Base-by-base conservation (phyloP, 2,797 vertebrate genomes). In the Trichosurus vulpecula region DNA sequence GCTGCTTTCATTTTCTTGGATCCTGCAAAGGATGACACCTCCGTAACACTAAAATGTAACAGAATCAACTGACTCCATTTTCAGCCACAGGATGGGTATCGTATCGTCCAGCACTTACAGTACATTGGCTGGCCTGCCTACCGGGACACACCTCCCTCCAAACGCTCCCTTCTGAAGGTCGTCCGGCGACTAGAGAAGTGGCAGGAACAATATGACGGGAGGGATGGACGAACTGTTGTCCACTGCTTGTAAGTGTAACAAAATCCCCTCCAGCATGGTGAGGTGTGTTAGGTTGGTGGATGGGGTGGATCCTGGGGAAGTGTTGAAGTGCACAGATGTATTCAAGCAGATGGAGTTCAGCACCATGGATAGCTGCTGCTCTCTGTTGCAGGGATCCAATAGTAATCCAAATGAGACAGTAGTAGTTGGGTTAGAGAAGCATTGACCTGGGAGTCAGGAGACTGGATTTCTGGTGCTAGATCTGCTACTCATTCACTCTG, bases 101-200 rank as follows among this genome's bases (percentile, higher is more conserved):
- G 99, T 61, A 99, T 99, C 92, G 99, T 99, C 92, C 99, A 99
- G 98, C 99, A 99, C 97, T 99, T 99, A 97, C 99, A 99, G 98
- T 99, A 99, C 98, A 99, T 99, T 1, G 99, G 99, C 97, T 99
- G 99, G 99, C 99, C 99, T 0, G 99, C 99, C 0, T 99, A 99
- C 98, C 98, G 99, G 97, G 99, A 99, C 98, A 99, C 99, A 0
- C 99, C 99, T 0, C 99, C 99, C 92, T 99, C 99, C 66, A 99
- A 99, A 92, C 99, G 99, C 96, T 99, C 99, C 54, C 99, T 99
- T 97, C 99, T 99, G 87, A 99, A 99, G 98, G 98, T 99, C 98
- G 99, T 99, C 91, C 97, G 99, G 94, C 98, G 99, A 97, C 96
- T 99, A 98, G 99, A 99, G 95, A 99, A 99, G 98, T 99, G 99